These are phyloP conservation scores for Rhagonycha fulva DNA, from an alignment of 2,888 invertebrate species.

Conservation along the genomic window DNA sequence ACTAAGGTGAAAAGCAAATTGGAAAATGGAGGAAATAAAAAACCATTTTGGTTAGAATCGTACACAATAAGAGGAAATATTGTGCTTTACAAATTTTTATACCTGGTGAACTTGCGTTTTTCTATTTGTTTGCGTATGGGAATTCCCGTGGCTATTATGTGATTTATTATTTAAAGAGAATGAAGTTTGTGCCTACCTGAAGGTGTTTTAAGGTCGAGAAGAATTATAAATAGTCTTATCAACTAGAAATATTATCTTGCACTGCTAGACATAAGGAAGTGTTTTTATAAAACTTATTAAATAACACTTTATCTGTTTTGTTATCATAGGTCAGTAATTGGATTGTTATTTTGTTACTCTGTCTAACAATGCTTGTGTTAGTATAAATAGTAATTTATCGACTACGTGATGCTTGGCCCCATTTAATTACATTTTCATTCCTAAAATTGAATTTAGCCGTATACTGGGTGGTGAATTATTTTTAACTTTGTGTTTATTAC, in stretches of 20 bases:
- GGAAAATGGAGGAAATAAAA: too few species aligned
- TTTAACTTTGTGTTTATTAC: background rate
- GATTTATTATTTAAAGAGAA: too few species aligned
- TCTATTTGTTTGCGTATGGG: background rate
- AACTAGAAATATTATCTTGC: background rate
- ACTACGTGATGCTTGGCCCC: constrained; percentile 30
- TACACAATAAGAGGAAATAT: too few species aligned
- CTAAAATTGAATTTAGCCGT: constrained; percentile 10
- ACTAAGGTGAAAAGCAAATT: too few species aligned
- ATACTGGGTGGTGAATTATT: background rate
- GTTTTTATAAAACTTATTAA: background rate
- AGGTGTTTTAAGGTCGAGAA: background rate
- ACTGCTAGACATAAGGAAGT: background rate
- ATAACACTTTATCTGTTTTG: background rate
- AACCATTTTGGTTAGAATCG: too few species aligned
- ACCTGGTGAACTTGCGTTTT: background rate
- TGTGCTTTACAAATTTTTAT: background rate
- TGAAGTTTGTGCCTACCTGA: background rate
- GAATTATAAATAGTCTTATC: background rate
- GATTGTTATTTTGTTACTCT: background rate
- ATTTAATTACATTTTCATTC: constrained; percentile 19
- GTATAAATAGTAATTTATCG: constrained; percentile 31
- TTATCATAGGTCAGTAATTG: background rate
- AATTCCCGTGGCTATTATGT: background rate
- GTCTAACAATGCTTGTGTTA: background rate